Conservation (phyloP, 2,113 vertebrate species). For the Chiloscyllium plagiosum region DNA sequence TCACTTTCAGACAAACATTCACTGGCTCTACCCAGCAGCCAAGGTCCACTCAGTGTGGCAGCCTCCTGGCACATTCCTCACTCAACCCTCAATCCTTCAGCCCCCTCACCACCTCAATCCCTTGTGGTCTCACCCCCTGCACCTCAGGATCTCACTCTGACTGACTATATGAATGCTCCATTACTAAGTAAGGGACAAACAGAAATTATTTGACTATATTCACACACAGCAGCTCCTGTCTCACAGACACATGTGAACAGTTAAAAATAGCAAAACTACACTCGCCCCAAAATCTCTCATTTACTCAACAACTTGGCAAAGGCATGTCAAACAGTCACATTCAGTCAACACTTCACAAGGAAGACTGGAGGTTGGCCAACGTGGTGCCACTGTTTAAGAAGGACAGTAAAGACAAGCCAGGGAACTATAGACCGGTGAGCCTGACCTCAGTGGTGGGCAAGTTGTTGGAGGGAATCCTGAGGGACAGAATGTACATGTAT, state of each 20-base stretch:
- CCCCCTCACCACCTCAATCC: neutral
- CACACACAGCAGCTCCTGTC: constrained; percentile 44
- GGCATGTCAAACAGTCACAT: constrained; percentile 47
- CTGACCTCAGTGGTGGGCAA: too few relatives aligned
- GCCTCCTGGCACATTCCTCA: constrained; percentile 44
- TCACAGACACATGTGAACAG: constrained; percentile 40
- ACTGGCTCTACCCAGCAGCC: constrained; percentile 44
- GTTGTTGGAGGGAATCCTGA: too few relatives aligned
- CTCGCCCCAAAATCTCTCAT: constrained; percentile 52
- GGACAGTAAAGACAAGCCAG: too few relatives aligned
- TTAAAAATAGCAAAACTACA: constrained; percentile 46
- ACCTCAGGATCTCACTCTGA: neutral
- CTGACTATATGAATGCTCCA: constrained; percentile 40
- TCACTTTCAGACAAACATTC: constrained; percentile 42
- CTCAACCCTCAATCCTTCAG: constrained; percentile 44
- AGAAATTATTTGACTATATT: constrained; percentile 42
- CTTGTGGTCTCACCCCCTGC: too few relatives aligned
- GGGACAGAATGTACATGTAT: too few relatives aligned
- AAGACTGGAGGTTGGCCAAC: neutral
- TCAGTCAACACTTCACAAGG: constrained; percentile 40
- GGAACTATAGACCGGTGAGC: too few relatives aligned
- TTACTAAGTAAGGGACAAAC: constrained; percentile 44
- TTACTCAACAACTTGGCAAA: constrained; percentile 56
- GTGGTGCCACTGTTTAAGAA: too few relatives aligned
- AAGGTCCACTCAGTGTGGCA: constrained; percentile 41